Percentiles rank a stretch among this genome's conserved stretches.
These are phyloP conservation scores for Polydrusus tereticollis DNA, from an alignment of 2,888 invertebrate genomes.

Conservation along the genomic window DNA sequence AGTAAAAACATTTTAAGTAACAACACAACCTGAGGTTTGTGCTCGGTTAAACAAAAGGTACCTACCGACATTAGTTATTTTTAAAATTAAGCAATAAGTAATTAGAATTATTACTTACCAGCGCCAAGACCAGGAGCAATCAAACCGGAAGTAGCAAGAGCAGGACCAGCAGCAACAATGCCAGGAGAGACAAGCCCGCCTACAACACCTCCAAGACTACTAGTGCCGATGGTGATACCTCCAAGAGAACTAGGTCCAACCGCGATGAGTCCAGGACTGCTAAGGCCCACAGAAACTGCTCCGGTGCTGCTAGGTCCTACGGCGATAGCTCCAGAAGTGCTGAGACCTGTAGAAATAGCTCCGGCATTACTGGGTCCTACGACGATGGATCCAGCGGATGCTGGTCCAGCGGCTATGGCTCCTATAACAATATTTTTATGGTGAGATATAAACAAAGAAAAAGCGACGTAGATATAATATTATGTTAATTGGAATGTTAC, in stretches of 20 bases:
- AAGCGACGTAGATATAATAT: too few relatives aligned
- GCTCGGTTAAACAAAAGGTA: too few relatives aligned
- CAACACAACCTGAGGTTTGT: too few relatives aligned
- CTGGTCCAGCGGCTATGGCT: not conserved
- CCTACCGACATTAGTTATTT: not conserved
- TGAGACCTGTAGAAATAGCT: not conserved
- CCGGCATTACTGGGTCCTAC: constrained; percentile 11
- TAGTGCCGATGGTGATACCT: not conserved
- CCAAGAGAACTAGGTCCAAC: not conserved
- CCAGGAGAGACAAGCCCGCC: constrained; percentile 14
- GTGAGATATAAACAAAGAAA: too few relatives aligned
- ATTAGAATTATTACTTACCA: constrained; percentile 15
- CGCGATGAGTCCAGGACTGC: not conserved
- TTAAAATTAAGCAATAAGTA: too few relatives aligned
- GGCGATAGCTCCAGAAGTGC: not conserved
- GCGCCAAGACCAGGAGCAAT: constrained; percentile 25
- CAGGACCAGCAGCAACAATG: constrained; percentile 14
- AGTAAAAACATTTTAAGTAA: too few relatives aligned
- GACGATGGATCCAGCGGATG: not conserved
- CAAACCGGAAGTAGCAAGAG: not conserved
- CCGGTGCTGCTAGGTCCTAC: constrained; percentile 6
- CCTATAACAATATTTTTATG: constrained; percentile 2
- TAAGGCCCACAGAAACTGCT: not conserved
- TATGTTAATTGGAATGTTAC: not conserved
- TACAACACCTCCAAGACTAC: not conserved